These are phyloP conservation scores for Wiebesia pumilae DNA, from an alignment of 1,140 invertebrate genomes.

Conservation along the genomic window DNA sequence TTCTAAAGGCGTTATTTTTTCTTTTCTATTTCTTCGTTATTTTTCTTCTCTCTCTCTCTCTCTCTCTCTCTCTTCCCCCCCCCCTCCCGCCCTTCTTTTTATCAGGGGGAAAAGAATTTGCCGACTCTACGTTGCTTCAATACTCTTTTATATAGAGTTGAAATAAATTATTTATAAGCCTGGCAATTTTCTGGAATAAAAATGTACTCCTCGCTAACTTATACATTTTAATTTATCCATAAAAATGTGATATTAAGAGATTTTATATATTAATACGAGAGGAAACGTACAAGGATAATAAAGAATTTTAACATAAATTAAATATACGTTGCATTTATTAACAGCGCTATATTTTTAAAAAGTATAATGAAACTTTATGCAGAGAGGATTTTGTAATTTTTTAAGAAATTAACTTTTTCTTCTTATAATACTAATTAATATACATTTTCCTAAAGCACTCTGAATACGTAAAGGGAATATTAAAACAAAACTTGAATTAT, in stretches of 20 bases:
- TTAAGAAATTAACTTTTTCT: background rate
- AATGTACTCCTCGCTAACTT: background rate
- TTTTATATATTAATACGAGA: background rate
- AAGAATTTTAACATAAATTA: background rate
- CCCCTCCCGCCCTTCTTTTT: too few relatives aligned
- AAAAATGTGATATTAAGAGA: conserved; percentile 10
- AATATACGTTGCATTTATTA: background rate
- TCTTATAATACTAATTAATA: background rate
- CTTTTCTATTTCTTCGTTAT: conserved; percentile 1
- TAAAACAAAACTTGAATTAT: too few relatives aligned
- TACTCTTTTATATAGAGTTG: conserved; percentile 8
- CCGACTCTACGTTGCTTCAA: background rate
- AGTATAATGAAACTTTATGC: background rate
- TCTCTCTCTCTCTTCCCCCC: too few relatives aligned
- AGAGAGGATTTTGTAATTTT: background rate
- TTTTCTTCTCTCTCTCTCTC: too few relatives aligned
- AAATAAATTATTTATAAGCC: conserved; percentile 25
- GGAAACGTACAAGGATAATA: background rate
- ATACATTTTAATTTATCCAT: conserved; percentile 9
- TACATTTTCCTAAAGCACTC: background rate
- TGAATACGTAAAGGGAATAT: too few relatives aligned
- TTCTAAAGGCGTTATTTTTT: background rate
- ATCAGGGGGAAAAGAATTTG: background rate
- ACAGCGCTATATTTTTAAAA: background rate
- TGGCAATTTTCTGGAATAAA: conserved; percentile 1